Conservation (phyloP, 2,113 vertebrate genomes). For the cattle (Bos taurus) region ARS-UCD2.0 NC_037335.1:65611001-65611500, state of each 20-base stretch:
- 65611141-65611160: background rate
- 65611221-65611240: background rate
- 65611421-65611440: background rate
- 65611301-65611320: conserved; percentile 84
- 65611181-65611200: background rate
- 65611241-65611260: conserved; percentile 29
- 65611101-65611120: background rate
- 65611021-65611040: background rate
- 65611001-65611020: background rate
- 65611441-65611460: background rate
- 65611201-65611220: background rate
- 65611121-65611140: background rate
- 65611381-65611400: conserved; percentile 97
- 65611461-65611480: background rate
- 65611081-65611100: background rate
- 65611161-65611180: background rate
- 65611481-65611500: background rate
- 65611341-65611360: conserved; percentile 91
- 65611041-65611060: background rate
- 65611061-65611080: background rate
- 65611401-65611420: conserved; percentile 11
- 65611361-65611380: conserved; percentile 94
- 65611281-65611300: conserved; percentile 90
- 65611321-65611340: conserved; percentile 89
- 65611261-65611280: conserved; percentile 93